Base-by-base conservation (phyloP, 2,797 vertebrate genomes). In the Acanthornis magna region DNA sequence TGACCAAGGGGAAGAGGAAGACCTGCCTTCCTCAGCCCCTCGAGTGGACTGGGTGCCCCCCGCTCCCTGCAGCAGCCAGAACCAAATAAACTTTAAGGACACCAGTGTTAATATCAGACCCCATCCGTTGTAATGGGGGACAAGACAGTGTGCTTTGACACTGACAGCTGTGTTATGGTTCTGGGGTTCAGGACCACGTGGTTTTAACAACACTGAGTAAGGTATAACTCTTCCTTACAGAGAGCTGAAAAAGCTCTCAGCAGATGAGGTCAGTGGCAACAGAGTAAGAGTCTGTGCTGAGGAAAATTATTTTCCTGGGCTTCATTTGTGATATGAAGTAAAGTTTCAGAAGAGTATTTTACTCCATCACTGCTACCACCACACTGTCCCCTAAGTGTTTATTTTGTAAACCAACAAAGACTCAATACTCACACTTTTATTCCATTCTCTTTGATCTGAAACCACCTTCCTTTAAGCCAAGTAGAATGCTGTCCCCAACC, bases 401-500 rank as follows among this genome's bases (percentile, higher is more conserved):
- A 71, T 85, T 85, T 88, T 66, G 80, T 58, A 65, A 92, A 85
- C n/a, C 66, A 77, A 75, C 51, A 67, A 80, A 76, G 60, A 55
- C 63, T 72, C 72, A 29, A 74, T 36, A 29, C 38, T 48, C 40
- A 38, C 73, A 50, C 85, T 81, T 85, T 45, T 68, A 83, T 34
- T 79, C 71, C 10, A 2, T 57, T 79, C 36, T 75, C 43, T 19
- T 9, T 38, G 40, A 75, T 43, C 82, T 79, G 85, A 84, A 89
- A 83, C 40, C 77, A 66, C 80, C 61, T 89, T 90, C 81, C 70
- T 84, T 66, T 40, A 89, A 83, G 61, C 57, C 83, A 81, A 93
- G 89, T 13, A 50, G 88, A 90, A 76, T 36, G 32, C 18, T 67
- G 51, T 82, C 81, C 88, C 85, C 25, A 47, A 1, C 78, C 67